Base-by-base conservation (phyloP, 2,888 invertebrate species). In the Vesta saturnalis region DNA sequence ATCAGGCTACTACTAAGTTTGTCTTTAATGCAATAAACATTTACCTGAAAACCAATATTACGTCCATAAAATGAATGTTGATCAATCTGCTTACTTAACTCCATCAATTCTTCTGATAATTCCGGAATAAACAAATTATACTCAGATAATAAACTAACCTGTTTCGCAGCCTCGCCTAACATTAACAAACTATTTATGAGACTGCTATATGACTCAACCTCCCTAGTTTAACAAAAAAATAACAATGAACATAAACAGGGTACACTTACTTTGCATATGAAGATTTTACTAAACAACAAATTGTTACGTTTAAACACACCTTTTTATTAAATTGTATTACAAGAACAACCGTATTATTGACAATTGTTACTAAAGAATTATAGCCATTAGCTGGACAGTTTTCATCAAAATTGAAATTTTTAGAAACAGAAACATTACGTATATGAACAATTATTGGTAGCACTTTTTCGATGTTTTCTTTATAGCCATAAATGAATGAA, bases 51-150 rank as follows among this genome's bases (percentile, higher is more conserved):
- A 12, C 96, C 98, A 71, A 97, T 86, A 81, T 94, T 93, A 73
- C 97, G 87, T n/a, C 97, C 98, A 84, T 97, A 98, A 84, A 98
- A 99, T 79, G 94, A 94, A 85, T 95, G 94, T 83, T 96, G 95
- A 85, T 96, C 95, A 66, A 98, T 90, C 63, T 90, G 90, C 76
- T 94, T 93, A 4, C 94, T 91, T 77, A 91, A 89, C 15, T 89
- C 88, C 16, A 81, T 66, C 22, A 97, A 84, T 76, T 94, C 93
- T 73, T 93, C 90, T 0, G 93, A 90, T 54, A 91, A 89, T 88
- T 85, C 0, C 92, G 91, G 80, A 97, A 96, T 39, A 97, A 84
- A 72, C 89, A 89, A 0, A 92, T 93, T 0, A 89, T 85, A 52
- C 92, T 86, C 62, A 96, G 82, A 76, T 93, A 94, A 0, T 92